Conservation (phyloP, 2,888 invertebrate genomes). For the Diogma glabrata region DNA sequence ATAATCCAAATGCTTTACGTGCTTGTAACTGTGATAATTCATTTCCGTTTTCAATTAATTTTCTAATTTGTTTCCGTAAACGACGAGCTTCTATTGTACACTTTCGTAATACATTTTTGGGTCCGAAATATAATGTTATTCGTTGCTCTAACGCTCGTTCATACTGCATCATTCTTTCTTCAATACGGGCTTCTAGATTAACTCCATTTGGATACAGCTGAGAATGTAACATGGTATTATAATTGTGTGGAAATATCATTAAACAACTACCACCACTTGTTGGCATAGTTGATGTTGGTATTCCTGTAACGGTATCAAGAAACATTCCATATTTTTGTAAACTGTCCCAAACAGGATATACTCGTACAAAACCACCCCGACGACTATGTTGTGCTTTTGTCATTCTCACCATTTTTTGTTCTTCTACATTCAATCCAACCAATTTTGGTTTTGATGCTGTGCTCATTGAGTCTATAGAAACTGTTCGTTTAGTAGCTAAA, state of each 20-base stretch:
- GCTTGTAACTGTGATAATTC: conserved; percentile 53
- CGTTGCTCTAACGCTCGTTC: conserved; percentile 30
- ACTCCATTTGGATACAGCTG: conserved; percentile 54
- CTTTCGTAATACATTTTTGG: conserved; percentile 32
- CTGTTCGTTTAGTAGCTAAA: conserved; percentile 53
- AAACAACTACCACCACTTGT: conserved; percentile 44
- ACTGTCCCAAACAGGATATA: conserved; percentile 81
- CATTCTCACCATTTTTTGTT: conserved; percentile 61
- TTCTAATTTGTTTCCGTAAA: conserved; percentile 30
- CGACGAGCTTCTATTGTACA: conserved; percentile 31
- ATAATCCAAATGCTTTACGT: conserved; percentile 65
- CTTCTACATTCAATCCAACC: conserved; percentile 54
- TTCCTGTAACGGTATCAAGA: conserved; percentile 61
- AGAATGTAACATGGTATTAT: conserved; percentile 62
- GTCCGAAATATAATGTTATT: conserved; percentile 27
- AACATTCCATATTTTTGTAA: conserved; percentile 75
- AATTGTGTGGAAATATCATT: conserved; percentile 53
- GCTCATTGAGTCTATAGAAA: conserved; percentile 61
- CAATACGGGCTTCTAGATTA: conserved; percentile 25
- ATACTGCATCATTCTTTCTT: conserved; percentile 38
- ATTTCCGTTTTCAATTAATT: conserved; percentile 49
- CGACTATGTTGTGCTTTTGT: conserved; percentile 69
- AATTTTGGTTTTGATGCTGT: conserved; percentile 24
- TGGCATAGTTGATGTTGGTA: conserved; percentile 55
- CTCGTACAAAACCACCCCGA: conserved; percentile 77